Base-by-base conservation (phyloP, 2,888 invertebrate genomes). In the Sclerodermus sp. region DNA sequence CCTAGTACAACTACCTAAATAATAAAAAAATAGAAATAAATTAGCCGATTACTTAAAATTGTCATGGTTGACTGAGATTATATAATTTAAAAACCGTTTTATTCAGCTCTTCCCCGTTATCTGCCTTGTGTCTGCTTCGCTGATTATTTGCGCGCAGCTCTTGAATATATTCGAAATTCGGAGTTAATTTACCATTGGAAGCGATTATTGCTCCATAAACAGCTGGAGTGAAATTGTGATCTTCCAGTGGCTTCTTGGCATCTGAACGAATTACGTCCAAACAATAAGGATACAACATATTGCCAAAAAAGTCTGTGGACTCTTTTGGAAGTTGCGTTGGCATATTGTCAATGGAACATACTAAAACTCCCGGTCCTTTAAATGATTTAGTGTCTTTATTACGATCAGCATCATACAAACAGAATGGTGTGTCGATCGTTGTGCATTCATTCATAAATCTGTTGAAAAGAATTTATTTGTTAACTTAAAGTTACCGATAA, bases 281-380 rank as follows among this genome's bases (percentile, higher is more conserved):
- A 0, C 93, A 85, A 73, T 92, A 95, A 0, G 99, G 98, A 56
- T 87, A 85, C 23, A 99, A 81, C 1, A 97, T 82, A 64, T 95
- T 93, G 0, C 99, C 99, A 77, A 99, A 99, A 79, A 96, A 93
- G 72, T 98, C 97, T 0, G 99, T 99, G 1, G 98, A 89, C 76
- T 99, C 99, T 39, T 93, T 84, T 0, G 99, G 99, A 55, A 99
- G 82, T 77, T 99, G 99, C 0, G 99, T 99, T 1, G 99, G 99
- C 99, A 99, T 99, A 79, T 99, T 99, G 79, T 99, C 99, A 63
- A 99, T 99, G 13, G 97, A 97, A 75, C 99, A 99, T n/a, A 99
- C 97, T 45, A 99, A 80, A 1, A 99, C 96, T 15, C 99, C 99
- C 0, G 95, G 91, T 0, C 97, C 97, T 77, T 91, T 93, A 79